phyloP scores from a whole-genome alignment of 2,888 invertebrate genomes.

The Catocala fraxini region DNA sequence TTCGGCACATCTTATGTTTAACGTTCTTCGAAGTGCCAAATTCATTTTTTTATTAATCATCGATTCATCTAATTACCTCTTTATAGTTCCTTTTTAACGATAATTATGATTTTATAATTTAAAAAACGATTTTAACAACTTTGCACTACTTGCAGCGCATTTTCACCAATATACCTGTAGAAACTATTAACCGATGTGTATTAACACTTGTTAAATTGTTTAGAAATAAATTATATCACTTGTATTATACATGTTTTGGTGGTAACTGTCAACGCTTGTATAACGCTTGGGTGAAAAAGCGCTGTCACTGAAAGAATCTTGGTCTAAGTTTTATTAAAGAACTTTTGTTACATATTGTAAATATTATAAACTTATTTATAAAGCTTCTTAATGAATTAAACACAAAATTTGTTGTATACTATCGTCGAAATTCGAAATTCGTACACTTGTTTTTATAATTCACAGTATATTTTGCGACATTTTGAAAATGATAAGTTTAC shows the following conservation, averaged over 20 bases:
- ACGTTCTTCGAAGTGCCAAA: constrained; percentile 81
- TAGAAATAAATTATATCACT: background rate
- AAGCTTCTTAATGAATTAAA: constrained; percentile 52
- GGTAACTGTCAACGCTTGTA: constrained; percentile 1
- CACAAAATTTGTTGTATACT: constrained; percentile 46
- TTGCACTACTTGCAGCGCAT: constrained; percentile 26
- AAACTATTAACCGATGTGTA: background rate
- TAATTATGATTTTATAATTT: constrained; percentile 57
- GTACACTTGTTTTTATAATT: constrained; percentile 72
- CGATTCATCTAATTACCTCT: constrained; percentile 69
- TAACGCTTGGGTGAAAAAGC: constrained; percentile 2
- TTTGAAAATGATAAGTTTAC: constrained; percentile 67
- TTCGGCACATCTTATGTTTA: constrained; percentile 63
- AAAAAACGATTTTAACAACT: constrained; percentile 47
- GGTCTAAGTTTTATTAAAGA: constrained; percentile 67
- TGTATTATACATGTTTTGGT: constrained; percentile 1
- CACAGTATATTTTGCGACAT: constrained; percentile 63
- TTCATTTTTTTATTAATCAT: constrained; percentile 68
- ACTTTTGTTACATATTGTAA: constrained; percentile 79
- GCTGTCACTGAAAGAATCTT: constrained; percentile 72
- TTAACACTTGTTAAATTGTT: background rate
- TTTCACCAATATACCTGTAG: constrained; percentile 4
- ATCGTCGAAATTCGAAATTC: constrained; percentile 62
- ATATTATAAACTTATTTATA: constrained; percentile 74
- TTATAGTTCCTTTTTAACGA: constrained; percentile 67